phyloP scores from a whole-genome alignment of 2,797 vertebrate species.

The Hydrocynus forskahlii region DNA sequence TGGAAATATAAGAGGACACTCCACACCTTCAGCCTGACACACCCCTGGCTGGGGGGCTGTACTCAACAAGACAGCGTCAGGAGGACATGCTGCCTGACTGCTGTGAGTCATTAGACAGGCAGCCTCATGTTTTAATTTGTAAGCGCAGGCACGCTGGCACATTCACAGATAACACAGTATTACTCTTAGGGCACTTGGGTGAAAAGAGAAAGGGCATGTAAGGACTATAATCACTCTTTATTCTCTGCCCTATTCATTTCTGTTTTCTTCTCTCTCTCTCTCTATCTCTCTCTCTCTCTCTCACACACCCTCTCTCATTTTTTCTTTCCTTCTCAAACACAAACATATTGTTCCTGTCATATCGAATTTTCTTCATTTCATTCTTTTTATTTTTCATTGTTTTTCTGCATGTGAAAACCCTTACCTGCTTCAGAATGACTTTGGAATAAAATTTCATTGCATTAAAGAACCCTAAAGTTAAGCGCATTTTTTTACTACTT shows the following conservation, averaged over 20 bases:
- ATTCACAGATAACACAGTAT: constrained; percentile 22
- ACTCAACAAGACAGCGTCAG: constrained; percentile 1
- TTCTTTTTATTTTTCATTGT: too few species aligned
- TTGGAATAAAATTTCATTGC: too few species aligned
- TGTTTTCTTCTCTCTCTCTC: not conserved
- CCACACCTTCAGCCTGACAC: constrained; percentile 57
- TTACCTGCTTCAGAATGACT: too few species aligned
- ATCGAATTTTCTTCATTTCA: too few species aligned
- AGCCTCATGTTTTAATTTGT: constrained; percentile 53
- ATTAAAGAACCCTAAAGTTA: too few species aligned
- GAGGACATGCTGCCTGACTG: constrained; percentile 35
- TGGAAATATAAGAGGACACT: constrained; percentile 9
- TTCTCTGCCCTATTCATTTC: not conserved
- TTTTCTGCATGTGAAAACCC: too few species aligned
- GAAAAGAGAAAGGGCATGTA: not conserved
- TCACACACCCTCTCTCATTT: not conserved
- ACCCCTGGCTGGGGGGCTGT: constrained; percentile 9
- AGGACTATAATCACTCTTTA: not conserved
- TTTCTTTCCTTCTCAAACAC: not conserved
- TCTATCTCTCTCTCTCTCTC: not conserved
- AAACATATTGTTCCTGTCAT: too few species aligned
- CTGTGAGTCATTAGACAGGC: constrained; percentile 61
- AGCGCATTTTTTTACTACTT: too few species aligned
- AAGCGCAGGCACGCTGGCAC: constrained; percentile 7
- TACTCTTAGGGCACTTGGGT: not conserved